Percentiles rank a stretch among this genome's conserved stretches.
phyloP scores from a whole-genome alignment of 2,113 vertebrate species.

The Sebastes schlegelii region DNA sequence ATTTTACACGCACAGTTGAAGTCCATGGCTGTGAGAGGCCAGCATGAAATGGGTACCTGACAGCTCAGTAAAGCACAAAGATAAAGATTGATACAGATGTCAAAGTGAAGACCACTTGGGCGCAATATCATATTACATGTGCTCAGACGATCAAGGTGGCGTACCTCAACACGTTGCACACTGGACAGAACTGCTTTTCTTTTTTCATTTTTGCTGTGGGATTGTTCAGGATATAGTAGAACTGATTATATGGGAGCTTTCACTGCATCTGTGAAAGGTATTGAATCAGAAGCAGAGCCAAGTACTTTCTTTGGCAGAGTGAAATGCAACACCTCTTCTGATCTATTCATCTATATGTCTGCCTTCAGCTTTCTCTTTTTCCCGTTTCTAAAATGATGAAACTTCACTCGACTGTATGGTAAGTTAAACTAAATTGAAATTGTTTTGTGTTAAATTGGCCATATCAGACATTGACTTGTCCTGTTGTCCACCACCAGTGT shows the following conservation, averaged over 20 bases:
- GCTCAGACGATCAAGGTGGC: neutral
- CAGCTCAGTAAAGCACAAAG: conserved; percentile 17
- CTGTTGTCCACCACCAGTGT: neutral
- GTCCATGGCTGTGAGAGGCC: conserved; percentile 20
- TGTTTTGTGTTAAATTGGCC: neutral
- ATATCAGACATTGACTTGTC: neutral
- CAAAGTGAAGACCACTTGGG: neutral
- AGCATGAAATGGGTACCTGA: conserved; percentile 30
- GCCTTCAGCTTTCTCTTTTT: neutral
- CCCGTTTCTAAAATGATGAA: neutral
- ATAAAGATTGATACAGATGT: conserved; percentile 41
- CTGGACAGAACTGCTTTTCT: neutral
- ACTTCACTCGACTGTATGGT: neutral
- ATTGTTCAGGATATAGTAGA: neutral
- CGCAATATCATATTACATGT: conserved; percentile 8
- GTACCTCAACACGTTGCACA: neutral
- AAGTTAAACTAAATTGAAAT: neutral
- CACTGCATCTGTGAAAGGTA: neutral
- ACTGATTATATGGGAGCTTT: neutral
- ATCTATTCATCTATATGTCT: neutral
- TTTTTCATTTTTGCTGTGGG: neutral
- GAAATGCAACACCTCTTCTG: neutral
- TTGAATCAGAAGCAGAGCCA: neutral
- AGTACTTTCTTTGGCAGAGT: neutral
- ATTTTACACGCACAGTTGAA: conserved; percentile 40